phyloP scores from a whole-genome alignment of 2,113 vertebrate genomes.

The Hippoglossus stenolepis region DNA sequence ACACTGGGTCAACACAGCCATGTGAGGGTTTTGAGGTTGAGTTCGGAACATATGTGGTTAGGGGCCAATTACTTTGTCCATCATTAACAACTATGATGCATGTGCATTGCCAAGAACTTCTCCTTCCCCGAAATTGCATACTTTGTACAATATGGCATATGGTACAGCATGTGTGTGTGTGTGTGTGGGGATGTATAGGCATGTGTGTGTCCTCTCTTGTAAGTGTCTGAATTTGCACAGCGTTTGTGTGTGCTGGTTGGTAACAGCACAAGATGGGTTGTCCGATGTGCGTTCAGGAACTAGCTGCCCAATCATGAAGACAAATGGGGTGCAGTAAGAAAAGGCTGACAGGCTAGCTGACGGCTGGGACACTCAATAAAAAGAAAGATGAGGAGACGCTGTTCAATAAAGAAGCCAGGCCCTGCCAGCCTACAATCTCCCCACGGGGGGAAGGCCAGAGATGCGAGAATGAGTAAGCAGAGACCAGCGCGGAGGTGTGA shows the following conservation, averaged over 20 bases:
- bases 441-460: constrained; percentile 28
- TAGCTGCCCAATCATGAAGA: constrained; percentile 67
- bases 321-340: constrained; percentile 67
- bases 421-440: constrained; percentile 51
- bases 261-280: background rate
- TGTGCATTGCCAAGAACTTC: background rate
- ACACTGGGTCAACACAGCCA: background rate
- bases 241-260: constrained; percentile 12
- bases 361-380: constrained; percentile 54
- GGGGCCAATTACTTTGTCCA: constrained; percentile 12
- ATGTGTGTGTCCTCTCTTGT: background rate
- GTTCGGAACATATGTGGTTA: constrained; percentile 12
- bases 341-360: constrained; percentile 53
- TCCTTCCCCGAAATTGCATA: background rate
- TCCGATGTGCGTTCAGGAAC: constrained; percentile 25
- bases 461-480: constrained; percentile 8
- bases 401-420: constrained; percentile 63
- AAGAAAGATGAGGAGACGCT: constrained; percentile 64
- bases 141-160: constrained; percentile 6
- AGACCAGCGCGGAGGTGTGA: constrained; percentile 20
- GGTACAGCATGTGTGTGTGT: background rate
- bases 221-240: constrained; percentile 6
- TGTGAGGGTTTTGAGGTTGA: background rate
- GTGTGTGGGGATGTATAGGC: constrained; percentile 9
- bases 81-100: constrained; percentile 12